These are phyloP conservation scores for Pyrrhosoma nymphula DNA, from an alignment of 2,888 invertebrate species.

Conservation along the genomic window DNA sequence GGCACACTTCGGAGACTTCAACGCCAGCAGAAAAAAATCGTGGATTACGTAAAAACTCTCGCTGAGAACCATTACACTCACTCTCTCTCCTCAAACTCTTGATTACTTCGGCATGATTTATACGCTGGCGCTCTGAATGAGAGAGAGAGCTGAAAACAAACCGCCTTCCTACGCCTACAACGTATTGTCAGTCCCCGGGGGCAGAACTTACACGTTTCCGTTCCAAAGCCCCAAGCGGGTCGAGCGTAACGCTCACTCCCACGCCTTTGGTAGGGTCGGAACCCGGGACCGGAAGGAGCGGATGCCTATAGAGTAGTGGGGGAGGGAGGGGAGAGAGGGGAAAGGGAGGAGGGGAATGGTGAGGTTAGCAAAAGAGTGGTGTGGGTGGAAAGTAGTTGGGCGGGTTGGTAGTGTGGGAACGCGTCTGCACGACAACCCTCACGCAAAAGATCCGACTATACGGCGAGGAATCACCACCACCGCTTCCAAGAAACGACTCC, in stretches of 20 bases:
- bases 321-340: neutral
- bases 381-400: neutral
- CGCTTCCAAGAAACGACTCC: neutral
- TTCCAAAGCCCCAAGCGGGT: constrained; percentile 21
- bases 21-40: neutral
- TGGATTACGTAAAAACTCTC: neutral
- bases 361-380: neutral
- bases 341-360: neutral
- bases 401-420: constrained; percentile 50
- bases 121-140: neutral
- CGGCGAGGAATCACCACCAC: neutral
- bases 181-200: neutral
- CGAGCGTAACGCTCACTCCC: constrained; percentile 49
- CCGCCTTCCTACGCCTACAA: neutral
- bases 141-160: neutral
- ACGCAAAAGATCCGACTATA: neutral
- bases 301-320: neutral
- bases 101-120: neutral
- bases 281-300: constrained; percentile 51
- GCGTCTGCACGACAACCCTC: constrained; percentile 24
- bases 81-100: neutral
- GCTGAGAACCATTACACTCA: neutral
- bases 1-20: neutral
- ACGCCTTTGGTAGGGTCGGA: constrained; percentile 15
- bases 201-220: constrained; percentile 27